Evolutionary conservation across 2,113 vertebrate genomes (phyloP), one percentile per base, ranked within the genome.

Genomic region (Pandion haliaetus): DNA sequence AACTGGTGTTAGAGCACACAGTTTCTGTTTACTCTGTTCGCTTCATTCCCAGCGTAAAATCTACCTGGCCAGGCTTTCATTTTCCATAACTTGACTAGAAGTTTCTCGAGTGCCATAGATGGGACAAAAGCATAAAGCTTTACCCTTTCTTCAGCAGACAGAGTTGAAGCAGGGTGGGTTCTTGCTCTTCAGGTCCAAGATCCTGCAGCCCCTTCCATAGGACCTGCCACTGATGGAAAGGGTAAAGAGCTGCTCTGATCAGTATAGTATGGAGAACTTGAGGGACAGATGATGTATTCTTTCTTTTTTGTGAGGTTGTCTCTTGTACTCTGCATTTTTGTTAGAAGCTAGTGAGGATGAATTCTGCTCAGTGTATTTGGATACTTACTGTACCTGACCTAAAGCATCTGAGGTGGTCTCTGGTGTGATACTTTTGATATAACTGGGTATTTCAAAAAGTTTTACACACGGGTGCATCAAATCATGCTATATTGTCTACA

Each of bases 1-100:
- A 54, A 49, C 9, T 1, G 1, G 15, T 0, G 0, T 38, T 63
- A 59, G 17, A 62, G 23, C 38, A 10, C 50, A 38, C 2, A 21
- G 50, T 49, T 72, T 38, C 47, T 73, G 4, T 32, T 70, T 49
- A 18, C 29, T 82, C 7, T 0, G 1, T 49, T 90, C 10, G 7
- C 18, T 40, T 86, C 31, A 40, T 84, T 82, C 32, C n/a, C 38
- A 16, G 15, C 67, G 36, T 26, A n/a, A 82, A 87, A 85, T 31
- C 42, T 76, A 10, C 42, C 47, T 45, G 38, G 16, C 12, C 23
- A 61, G 20, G 32, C 25, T 23, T 89, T 77, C 10, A 7, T 83
- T 81, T 77, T 69, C 63, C 1, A 0, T 42, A 50, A n/a, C 25
- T 36, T 78, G 23, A 42, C 10, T 24, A n/a, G 49, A 44, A 50